Evolutionary conservation across 2,113 vertebrate species (phyloP), one percentile per base, ranked within the genome.

Genomic region (Syngnathus scovelli): DNA sequence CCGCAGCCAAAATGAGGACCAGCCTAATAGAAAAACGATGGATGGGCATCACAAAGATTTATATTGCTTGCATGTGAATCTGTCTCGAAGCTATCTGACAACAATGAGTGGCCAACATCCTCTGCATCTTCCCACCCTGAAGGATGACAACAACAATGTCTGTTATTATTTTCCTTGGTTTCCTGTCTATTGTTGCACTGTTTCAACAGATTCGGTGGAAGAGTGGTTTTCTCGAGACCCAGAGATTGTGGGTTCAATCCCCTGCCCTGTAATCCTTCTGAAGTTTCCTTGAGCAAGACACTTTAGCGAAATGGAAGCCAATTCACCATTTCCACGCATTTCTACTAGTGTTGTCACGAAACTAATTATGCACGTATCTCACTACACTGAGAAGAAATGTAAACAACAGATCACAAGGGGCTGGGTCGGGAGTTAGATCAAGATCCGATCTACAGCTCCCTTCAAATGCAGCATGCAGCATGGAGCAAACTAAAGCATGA

Each of bases 121-220:
- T 81, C 73, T 69, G 43, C 59, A 64, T 74, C 63, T 78, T 19
- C 39, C n/a, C n/a, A 21, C 23, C 27, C 46, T 56, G 48, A 23
- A 52, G 75, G 12, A 61, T 74, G 75, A 77, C 79, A 76, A 72
- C 59, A 23, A 82, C 75, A 79, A 74, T 82, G 72, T 83, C 60
- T 69, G 36, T 69, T 54, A 64, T 70, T 27, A 63, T 68, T 61
- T 61, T 46, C 69, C 71, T 69, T 27, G 61, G 73, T 74, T 87
- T 90, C 83, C 88, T 76, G 72, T 71, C 83, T 48, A 86, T 90
- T 87, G 83, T 85, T 85, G 71, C 44, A 69, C 49, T 65, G 56
- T 78, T 79, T 64, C 36, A 79, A 19, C 19, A 33, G 27, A 33
- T 33, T 33, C 27, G 27, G 27, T 33, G 27, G 27, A 33, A 33